Evolutionary conservation across 2,888 invertebrate species (phyloP).

Genomic region (Tricholauxania praeusta): DNA sequence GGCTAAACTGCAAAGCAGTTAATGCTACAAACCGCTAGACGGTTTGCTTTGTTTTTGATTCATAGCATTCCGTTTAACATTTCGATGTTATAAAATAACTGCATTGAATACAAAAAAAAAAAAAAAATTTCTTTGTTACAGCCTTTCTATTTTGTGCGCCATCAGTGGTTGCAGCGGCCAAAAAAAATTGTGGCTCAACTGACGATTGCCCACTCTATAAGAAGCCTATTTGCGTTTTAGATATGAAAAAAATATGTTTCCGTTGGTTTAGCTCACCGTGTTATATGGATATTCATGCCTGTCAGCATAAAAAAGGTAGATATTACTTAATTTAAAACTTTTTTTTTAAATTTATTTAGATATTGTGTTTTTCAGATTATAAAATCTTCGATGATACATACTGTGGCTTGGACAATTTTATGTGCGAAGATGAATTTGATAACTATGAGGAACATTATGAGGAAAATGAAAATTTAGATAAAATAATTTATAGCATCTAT

Average conservation of each 20-base stretch:
- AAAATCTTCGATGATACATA: neutral
- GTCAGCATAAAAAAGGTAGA: neutral
- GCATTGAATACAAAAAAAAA: too few relatives aligned
- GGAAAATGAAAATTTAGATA: constrained; percentile 10
- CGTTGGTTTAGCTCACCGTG: constrained; percentile 9
- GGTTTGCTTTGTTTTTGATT: too few relatives aligned
- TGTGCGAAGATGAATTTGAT: constrained; percentile 1
- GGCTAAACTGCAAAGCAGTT: too few relatives aligned
- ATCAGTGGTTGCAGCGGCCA: too few relatives aligned
- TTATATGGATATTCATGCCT: neutral
- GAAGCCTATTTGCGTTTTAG: neutral
- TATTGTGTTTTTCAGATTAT: neutral
- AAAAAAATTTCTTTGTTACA: too few relatives aligned
- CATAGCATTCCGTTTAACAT: too few relatives aligned
- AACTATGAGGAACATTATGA: neutral
- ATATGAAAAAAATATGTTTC: constrained; percentile 4
- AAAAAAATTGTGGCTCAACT: neutral
- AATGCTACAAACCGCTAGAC: too few relatives aligned
- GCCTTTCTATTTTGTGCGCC: too few relatives aligned
- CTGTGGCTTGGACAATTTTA: constrained; percentile 13
- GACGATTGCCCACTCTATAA: neutral
- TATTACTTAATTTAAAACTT: too few relatives aligned
- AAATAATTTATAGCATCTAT: neutral
- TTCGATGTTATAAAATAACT: too few relatives aligned
- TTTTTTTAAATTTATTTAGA: neutral